Evolutionary conservation across 2,113 vertebrate species (phyloP).

Genomic region (Chitala chitala): DNA sequence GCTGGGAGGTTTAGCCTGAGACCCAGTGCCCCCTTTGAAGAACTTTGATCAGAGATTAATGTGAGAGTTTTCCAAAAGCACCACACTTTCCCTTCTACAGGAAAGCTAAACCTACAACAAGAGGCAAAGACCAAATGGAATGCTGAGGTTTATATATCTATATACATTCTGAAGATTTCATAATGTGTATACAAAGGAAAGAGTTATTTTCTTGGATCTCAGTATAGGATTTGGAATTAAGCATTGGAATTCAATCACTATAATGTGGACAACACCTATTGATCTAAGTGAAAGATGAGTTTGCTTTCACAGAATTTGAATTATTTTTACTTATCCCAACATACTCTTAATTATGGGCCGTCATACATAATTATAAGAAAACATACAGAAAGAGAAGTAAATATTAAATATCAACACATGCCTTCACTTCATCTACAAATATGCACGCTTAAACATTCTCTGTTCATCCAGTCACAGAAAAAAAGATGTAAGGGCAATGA

Average conservation of each 20-base stretch:
- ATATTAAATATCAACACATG: no score
- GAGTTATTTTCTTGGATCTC: background rate
- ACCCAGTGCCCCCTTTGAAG: background rate
- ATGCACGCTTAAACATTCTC: no score
- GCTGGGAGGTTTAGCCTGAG: background rate
- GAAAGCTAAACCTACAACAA: background rate
- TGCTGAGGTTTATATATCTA: background rate
- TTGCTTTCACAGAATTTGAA: background rate
- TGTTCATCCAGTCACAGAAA: no score
- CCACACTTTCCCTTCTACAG: background rate
- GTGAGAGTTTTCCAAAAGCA: background rate
- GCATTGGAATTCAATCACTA: background rate
- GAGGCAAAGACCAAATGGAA: no score
- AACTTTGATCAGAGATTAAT: constrained; percentile 10
- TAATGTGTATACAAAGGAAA: no score
- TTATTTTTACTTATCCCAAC: background rate
- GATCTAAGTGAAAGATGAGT: constrained; percentile 12
- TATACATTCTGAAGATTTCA: background rate
- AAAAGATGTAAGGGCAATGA: no score
- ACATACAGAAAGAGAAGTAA: no score
- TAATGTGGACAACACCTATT: background rate
- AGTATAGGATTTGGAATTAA: background rate
- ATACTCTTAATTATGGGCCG: background rate
- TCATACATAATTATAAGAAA: no score
- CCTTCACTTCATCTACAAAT: no score